These are phyloP conservation scores for Drosophila anceps DNA, from an alignment of 2,888 invertebrate genomes.

Conservation along the genomic window DNA sequence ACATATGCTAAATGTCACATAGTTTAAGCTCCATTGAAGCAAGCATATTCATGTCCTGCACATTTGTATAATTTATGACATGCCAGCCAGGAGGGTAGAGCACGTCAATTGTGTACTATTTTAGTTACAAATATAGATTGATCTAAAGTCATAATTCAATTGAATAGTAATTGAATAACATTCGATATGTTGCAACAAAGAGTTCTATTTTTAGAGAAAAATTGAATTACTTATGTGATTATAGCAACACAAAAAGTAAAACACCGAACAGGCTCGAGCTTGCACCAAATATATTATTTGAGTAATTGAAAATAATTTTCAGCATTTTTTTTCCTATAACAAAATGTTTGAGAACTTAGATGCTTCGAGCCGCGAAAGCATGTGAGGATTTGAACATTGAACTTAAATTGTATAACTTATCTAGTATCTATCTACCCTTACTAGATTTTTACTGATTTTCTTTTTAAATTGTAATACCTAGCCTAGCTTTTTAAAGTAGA, in stretches of 20 bases:
- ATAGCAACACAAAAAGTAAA: too few species aligned
- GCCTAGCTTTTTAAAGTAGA: constrained; percentile 18
- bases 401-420: neutral
- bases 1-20: constrained; percentile 77
- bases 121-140: neutral
- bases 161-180: constrained; percentile 1
- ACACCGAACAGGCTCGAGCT: too few species aligned
- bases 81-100: constrained; percentile 11
- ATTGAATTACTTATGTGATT: neutral
- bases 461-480: neutral
- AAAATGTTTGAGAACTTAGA: too few species aligned
- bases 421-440: neutral
- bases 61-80: constrained; percentile 45
- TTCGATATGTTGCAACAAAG: neutral
- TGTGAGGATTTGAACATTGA: too few species aligned
- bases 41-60: constrained; percentile 18
- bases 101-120: constrained; percentile 20
- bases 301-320: neutral
- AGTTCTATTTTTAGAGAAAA: neutral
- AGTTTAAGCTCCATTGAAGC: constrained; percentile 50
- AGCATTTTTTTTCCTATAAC: too few species aligned
- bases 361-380: too few species aligned
- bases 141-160: neutral
- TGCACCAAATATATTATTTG: neutral
- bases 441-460: neutral